Evolutionary conservation across 2,113 vertebrate species (phyloP).

Genomic region (Silurus asotus): DNA sequence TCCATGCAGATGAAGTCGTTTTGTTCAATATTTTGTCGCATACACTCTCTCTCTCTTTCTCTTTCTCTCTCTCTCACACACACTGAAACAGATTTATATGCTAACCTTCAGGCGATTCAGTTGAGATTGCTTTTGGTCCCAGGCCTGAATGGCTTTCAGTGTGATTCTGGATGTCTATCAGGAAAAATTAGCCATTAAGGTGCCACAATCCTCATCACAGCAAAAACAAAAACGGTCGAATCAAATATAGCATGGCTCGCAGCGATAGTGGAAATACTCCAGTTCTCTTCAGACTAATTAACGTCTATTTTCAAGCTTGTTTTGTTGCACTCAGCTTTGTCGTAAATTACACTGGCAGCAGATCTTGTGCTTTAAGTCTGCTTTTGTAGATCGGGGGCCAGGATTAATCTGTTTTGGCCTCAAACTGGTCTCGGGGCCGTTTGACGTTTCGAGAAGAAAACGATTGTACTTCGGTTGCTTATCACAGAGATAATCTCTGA

Average conservation of each 20-base stretch:
- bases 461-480: neutral
- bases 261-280: neutral
- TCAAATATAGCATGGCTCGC: neutral
- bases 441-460: neutral
- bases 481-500: neutral
- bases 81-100: neutral
- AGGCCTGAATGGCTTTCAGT: slow-evolving; percentile 9
- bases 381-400: neutral
- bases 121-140: neutral
- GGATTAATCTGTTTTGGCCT: slow-evolving; percentile 6
- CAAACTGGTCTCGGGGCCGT: neutral
- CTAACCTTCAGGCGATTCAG: neutral
- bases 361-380: neutral
- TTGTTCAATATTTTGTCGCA: neutral
- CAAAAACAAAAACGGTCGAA: slow-evolving; percentile 7
- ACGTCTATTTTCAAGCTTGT: slow-evolving; percentile 18
- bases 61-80: neutral
- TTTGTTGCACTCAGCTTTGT: slow-evolving; percentile 4
- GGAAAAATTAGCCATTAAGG: slow-evolving; percentile 16
- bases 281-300: slow-evolving; percentile 23
- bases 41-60: neutral
- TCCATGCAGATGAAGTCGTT: neutral
- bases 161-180: slow-evolving; percentile 6
- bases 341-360: neutral
- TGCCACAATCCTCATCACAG: slow-evolving; percentile 20